phyloP scores from a whole-genome alignment of 2,113 vertebrate genomes.

The Mustela lutreola region DNA sequence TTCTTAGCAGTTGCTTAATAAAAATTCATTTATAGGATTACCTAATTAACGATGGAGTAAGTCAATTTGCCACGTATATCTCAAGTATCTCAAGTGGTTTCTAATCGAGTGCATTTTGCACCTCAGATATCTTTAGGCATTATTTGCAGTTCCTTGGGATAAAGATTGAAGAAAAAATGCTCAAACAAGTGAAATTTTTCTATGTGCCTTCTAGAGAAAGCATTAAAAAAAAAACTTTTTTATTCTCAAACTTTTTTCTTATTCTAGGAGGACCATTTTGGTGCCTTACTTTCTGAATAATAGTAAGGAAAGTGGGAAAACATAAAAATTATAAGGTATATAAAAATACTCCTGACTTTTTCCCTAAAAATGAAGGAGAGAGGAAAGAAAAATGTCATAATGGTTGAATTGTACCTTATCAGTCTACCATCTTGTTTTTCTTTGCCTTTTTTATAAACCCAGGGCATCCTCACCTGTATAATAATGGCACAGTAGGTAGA shows the following conservation, averaged over 20 bases:
- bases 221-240: background rate
- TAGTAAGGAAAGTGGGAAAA: constrained; percentile 35
- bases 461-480: background rate
- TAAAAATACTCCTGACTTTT: background rate
- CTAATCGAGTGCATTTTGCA: background rate
- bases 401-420: background rate
- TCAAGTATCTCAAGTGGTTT: background rate
- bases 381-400: background rate
- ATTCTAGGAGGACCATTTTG: background rate
- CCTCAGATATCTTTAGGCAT: background rate
- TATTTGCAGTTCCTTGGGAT: constrained; percentile 28
- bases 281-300: background rate
- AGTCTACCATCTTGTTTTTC: background rate
- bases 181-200: constrained; percentile 13
- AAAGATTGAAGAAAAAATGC: background rate
- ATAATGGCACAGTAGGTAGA: background rate
- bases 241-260: background rate
- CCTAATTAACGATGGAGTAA: background rate
- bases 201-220: background rate
- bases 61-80: background rate
- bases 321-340: background rate
- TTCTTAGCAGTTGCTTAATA: background rate
- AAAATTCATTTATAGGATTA: background rate
- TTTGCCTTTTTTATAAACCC: background rate
- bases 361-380: constrained; percentile 6